Conservation (phyloP, 30 jellyfish, hydroid and myxozoan genomes). For the Hydractinia symbiolongicarpus region DNA sequence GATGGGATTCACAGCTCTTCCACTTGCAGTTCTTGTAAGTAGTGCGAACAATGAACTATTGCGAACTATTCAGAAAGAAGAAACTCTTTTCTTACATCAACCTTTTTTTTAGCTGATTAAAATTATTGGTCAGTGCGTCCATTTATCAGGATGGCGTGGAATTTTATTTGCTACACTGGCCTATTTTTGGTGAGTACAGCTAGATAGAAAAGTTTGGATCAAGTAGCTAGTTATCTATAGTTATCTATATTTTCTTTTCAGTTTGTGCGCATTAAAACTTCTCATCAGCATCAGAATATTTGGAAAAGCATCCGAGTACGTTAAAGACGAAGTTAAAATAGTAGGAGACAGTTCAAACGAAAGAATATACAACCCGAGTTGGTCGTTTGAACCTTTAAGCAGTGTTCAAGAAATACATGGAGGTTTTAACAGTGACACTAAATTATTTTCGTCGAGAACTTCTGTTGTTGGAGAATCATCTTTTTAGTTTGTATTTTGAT, state of each 20-base stretch:
- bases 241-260: conserved; percentile 13
- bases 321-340: conserved; percentile 16
- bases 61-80: not conserved
- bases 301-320: conserved; percentile 74
- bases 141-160: conserved; percentile 70
- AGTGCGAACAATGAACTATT: not conserved
- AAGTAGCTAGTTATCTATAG: not conserved
- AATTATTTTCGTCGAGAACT: not conserved
- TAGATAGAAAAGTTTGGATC: not conserved
- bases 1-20: conserved; percentile 94
- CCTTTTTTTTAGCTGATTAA: conserved; percentile 48
- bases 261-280: conserved; percentile 78
- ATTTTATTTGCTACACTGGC: conserved; percentile 32
- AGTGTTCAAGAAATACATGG: conserved; percentile 39
- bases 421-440: conserved; percentile 26
- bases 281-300: conserved; percentile 67
- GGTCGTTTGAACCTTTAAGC: conserved; percentile 41
- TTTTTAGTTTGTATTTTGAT: too few relatives aligned
- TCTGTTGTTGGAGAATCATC: too few relatives aligned
- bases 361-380: conserved; percentile 25
- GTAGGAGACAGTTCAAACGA: conserved; percentile 9
- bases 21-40: conserved; percentile 87
- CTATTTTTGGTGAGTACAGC: conserved; percentile 61
- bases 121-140: conserved; percentile 62
- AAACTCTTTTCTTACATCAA: not conserved